Evolutionary conservation across 2,888 invertebrate genomes (phyloP).

Genomic region (Drosophila peninsularis): DNA sequence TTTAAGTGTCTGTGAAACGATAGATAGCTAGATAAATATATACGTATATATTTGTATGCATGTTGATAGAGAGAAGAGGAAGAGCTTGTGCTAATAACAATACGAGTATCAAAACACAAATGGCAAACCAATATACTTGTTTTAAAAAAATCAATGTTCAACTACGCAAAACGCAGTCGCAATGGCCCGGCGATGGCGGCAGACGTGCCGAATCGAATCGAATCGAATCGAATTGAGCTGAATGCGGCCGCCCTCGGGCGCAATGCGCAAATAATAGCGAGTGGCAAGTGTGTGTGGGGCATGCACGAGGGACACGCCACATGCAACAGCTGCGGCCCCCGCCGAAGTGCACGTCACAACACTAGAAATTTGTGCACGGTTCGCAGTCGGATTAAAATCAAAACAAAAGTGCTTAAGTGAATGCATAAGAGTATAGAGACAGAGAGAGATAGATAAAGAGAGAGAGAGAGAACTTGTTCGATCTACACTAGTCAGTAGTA

Average conservation of each 20-base stretch:
- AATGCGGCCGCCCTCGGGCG: constrained; percentile 24
- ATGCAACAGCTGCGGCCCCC: constrained; percentile 24
- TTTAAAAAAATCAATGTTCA: constrained; percentile 31
- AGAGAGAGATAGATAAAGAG: not conserved
- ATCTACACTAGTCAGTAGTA: constrained; percentile 1
- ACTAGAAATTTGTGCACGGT: constrained; percentile 5
- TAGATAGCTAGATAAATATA: constrained; percentile 48
- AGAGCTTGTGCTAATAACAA: constrained; percentile 63
- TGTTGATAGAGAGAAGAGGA: constrained; percentile 47
- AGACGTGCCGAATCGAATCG: not conserved
- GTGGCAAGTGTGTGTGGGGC: constrained; percentile 40
- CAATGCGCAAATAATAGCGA: constrained; percentile 5
- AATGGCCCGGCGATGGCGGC: constrained; percentile 7
- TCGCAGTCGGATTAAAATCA: constrained; percentile 2
- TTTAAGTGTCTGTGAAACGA: constrained; percentile 52
- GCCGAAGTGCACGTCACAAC: constrained; percentile 6
- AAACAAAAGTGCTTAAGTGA: constrained; percentile 10
- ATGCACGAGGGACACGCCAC: constrained; percentile 54
- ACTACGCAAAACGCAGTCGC: constrained; percentile 44
- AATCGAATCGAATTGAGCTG: constrained; percentile 2
- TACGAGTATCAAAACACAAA: constrained; percentile 51
- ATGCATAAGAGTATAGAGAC: not conserved
- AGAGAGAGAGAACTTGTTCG: not conserved
- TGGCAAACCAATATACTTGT: constrained; percentile 30
- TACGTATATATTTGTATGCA: constrained; percentile 18